Base-by-base conservation (phyloP, 2,797 vertebrate species). In the Xiphophorus birchmanni region DNA sequence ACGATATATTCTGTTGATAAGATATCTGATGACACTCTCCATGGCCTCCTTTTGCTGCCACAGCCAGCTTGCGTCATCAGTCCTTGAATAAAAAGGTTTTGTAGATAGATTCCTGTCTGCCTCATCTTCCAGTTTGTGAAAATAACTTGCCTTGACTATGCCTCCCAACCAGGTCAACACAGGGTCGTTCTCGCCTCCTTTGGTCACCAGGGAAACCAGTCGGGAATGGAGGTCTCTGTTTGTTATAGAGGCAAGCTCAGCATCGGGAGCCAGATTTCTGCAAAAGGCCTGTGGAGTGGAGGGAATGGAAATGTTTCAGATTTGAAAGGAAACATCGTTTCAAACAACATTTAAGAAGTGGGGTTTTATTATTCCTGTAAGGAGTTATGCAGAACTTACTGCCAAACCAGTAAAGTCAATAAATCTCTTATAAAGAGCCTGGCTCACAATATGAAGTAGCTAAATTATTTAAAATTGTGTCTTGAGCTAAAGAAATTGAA, bases 131-230 rank as follows among this genome's bases (percentile, higher is more conserved):
- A 74, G 29, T 52, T 3, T 72, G 23, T 0, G 15, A 56, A 8
- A 73, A n/a, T 12, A 63, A 86, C 90, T 90, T 88, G 86, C 95
- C 93, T 94, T 89, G 72, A 95, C 74, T 0, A 18, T 90, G 77
- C 80, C 95, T 74, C 95, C 95, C 12, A 96, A 78, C 95, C 95
- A 96, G 72, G 93, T 96, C 76, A 94, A 12, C 67, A 83, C 80
- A 0, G 92, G 92, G 56, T 73, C 90, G 3, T 10, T 84, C 13
- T 87, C 17, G 4, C 91, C 94, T 11, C 86, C 89, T 1, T 82
- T 83, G 73, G 89, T 95, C 67, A 94, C 94, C 90, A 96, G 82
- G 78, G 90, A 87, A 76, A 94, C 93, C 48, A 96, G 86, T 12
- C 75, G 87, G 60, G 85, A 90, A 77, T 95, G 95, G 78, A 96